Evolutionary conservation across 2,113 vertebrate species (phyloP).

Genomic region (Microtus oregoni): DNA sequence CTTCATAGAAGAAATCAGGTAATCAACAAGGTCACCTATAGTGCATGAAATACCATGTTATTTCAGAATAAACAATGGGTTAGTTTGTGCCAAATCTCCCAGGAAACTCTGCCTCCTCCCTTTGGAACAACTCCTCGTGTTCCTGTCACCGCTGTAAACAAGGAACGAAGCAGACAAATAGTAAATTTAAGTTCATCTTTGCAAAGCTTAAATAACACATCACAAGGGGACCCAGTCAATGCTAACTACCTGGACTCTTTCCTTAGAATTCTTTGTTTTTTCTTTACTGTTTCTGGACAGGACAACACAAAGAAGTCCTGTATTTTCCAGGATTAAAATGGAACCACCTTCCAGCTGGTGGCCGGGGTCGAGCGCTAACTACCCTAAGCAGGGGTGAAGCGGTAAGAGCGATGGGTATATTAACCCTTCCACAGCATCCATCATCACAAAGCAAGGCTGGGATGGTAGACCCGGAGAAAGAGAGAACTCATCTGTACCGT

Average conservation of each 20-base stretch:
- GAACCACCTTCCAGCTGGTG: neutral
- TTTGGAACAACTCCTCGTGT: neutral
- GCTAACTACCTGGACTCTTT: conserved; percentile 6
- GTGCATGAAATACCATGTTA: neutral
- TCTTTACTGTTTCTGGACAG: neutral
- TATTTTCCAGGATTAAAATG: conserved; percentile 50
- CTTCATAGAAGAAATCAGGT: conserved; percentile 14
- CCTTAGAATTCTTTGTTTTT: neutral
- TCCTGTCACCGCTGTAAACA: conserved; percentile 25
- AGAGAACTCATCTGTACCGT: neutral
- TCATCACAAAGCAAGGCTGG: neutral
- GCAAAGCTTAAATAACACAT: conserved; percentile 33
- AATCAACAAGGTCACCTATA: neutral
- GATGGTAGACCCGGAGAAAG: neutral
- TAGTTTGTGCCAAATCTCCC: neutral
- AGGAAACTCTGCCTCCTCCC: conserved; percentile 45
- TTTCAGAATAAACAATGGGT: neutral
- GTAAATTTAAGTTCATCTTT: conserved; percentile 8
- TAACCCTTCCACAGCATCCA: neutral
- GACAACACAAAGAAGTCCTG: neutral
- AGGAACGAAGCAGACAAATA: conserved; percentile 34
- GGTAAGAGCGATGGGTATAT: neutral
- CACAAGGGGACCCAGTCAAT: neutral
- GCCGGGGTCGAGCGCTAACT: too few relatives aligned
- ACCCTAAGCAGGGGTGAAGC: neutral